Evolutionary conservation across 2,113 vertebrate genomes (phyloP).

Genomic region (Cygnus atratus): DNA sequence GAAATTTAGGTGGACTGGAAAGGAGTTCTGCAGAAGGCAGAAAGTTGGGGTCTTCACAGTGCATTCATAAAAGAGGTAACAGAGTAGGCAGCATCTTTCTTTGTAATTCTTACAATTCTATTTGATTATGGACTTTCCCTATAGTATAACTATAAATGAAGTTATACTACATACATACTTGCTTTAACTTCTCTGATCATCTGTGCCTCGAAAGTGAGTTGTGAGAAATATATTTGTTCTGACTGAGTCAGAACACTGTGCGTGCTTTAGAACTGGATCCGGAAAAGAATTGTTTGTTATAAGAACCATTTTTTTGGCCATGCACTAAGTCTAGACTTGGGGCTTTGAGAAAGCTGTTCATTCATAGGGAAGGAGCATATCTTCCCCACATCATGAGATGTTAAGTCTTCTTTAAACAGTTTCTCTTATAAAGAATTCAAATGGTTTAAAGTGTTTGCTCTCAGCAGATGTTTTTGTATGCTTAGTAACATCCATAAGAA

Average conservation of each 20-base stretch:
- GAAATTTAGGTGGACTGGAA: not conserved
- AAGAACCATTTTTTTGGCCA: not conserved
- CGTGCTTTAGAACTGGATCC: not conserved
- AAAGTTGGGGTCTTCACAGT: fast-evolving
- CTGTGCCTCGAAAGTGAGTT: not conserved
- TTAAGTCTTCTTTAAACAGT: not conserved
- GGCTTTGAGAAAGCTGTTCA: not conserved
- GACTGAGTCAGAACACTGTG: not conserved
- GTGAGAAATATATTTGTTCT: not conserved
- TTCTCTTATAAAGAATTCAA: not conserved
- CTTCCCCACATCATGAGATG: not conserved
- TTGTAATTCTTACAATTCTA: not conserved
- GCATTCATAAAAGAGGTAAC: not conserved
- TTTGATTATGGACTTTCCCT: not conserved
- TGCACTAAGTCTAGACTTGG: not conserved
- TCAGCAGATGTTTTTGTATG: not conserved
- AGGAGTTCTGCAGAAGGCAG: not conserved
- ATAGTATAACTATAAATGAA: not conserved
- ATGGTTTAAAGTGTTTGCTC: not conserved
- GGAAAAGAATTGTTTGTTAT: slow-evolving; percentile 1
- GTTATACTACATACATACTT: not conserved
- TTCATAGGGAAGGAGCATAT: not conserved
- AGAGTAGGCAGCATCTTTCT: not conserved
- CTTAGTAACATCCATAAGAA: not conserved
- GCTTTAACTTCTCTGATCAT: not conserved